A percentile compares a stretch with the other conserved stretches of the same genome.
Evolutionary conservation across 2,113 vertebrate species (phyloP).

Genomic region (Nipponia nippon): DNA sequence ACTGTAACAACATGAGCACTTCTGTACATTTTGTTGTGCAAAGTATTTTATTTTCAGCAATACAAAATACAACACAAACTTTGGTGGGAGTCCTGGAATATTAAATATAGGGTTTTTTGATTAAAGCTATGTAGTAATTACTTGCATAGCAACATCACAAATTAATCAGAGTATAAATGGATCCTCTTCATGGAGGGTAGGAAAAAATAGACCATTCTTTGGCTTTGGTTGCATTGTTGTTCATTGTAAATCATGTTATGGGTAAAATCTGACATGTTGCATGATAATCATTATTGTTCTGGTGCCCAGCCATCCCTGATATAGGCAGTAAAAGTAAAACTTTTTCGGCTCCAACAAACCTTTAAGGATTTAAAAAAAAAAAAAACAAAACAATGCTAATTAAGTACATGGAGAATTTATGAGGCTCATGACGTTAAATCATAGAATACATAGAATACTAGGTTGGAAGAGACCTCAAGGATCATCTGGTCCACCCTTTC

Average conservation of each 20-base stretch:
- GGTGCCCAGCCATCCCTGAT: neutral
- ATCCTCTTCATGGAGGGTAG: neutral
- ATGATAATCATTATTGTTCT: neutral
- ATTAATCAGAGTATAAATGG: neutral
- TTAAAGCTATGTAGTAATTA: neutral
- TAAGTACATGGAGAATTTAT: neutral
- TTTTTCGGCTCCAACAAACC: neutral
- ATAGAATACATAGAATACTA: too few species aligned
- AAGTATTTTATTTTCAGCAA: neutral
- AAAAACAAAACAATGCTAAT: neutral
- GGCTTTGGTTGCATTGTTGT: neutral
- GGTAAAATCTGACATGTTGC: neutral
- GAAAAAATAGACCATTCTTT: neutral
- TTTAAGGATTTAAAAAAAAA: neutral
- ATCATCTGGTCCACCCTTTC: too few species aligned
- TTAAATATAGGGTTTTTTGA: neutral
- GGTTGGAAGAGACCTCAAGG: too few species aligned
- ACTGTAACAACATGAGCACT: neutral
- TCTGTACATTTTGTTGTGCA: neutral
- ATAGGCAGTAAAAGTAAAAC: neutral
- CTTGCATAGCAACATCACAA: neutral
- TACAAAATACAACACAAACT: neutral
- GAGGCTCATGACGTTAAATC: neutral
- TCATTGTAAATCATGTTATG: neutral
- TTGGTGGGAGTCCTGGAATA: neutral